Percentiles rank a stretch among this genome's conserved stretches.
phyloP scores from a whole-genome alignment of 2,888 invertebrate species.

The Uloborus plumipes region DNA sequence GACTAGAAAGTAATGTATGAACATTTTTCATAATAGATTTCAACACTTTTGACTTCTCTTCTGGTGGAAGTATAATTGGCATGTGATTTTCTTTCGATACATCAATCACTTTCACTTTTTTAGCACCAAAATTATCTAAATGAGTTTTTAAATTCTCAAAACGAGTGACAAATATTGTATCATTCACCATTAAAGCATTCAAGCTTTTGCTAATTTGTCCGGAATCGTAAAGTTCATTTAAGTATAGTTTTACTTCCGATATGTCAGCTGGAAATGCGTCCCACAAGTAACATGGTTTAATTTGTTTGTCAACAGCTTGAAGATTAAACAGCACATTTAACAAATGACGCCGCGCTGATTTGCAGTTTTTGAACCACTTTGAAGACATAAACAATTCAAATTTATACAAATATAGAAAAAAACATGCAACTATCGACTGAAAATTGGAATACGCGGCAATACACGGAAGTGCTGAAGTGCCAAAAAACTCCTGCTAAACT shows the following conservation, averaged over 20 bases:
- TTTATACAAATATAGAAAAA: no score
- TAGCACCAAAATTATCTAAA: neutral
- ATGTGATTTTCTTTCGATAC: slow-evolving; percentile 11
- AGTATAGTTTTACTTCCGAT: slow-evolving; percentile 27
- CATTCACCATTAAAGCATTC: slow-evolving; percentile 10
- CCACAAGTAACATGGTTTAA: slow-evolving; percentile 58
- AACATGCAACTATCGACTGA: no score
- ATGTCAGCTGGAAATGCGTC: slow-evolving; percentile 36
- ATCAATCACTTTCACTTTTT: slow-evolving; percentile 22
- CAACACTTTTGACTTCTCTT: slow-evolving; percentile 19
- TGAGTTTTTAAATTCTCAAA: slow-evolving; percentile 13
- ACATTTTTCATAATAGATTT: slow-evolving; percentile 12
- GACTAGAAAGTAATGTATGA: neutral
- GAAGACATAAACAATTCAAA: slow-evolving; percentile 16
- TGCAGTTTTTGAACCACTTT: slow-evolving; percentile 40
- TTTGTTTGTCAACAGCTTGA: slow-evolving; percentile 33
- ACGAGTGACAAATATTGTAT: slow-evolving; percentile 31
- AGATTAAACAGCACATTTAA: slow-evolving; percentile 18
- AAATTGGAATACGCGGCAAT: no score
- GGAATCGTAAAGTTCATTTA: slow-evolving; percentile 9
- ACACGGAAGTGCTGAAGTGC: no score
- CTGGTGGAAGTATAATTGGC: slow-evolving; percentile 7
- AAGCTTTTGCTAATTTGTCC: slow-evolving; percentile 7
- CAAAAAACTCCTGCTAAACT: no score
- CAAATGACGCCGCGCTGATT: slow-evolving; percentile 11